Base-by-base conservation (phyloP, 2,888 invertebrate species). In the Priapulus caudatus region DNA sequence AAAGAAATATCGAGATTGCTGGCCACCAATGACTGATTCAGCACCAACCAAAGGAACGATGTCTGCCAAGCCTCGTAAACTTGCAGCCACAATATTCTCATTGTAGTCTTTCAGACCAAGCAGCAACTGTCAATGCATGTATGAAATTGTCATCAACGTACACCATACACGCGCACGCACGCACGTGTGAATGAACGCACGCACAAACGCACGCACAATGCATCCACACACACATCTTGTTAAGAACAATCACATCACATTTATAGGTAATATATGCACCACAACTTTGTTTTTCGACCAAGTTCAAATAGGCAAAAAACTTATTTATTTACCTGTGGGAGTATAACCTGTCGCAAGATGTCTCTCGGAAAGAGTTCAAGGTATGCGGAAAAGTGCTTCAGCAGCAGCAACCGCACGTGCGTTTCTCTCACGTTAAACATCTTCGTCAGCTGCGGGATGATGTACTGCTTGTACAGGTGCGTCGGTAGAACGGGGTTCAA, bases 81-180 rank as follows among this genome's bases (percentile, higher is more conserved):
- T 90, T 54, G 82, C 80, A 21, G 84, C 79, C 1, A 91, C 91
- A 55, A 92, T 73, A 51, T 77, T 77, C 67, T 91, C 87, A 70
- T 87, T 84, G 1, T 80, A 81, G 65, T 92, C 91, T 68, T 86
- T 84, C 60, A 92, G 83, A 2, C 90, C 91, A 24, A 88, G 78
- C 43, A 90, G 75, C 50, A 91, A 72, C 81, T 84, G 72, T 2
- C 55, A 54, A 10, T 44, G 2, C 2, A 18, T 47, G 3, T 4
- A 4, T 2, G 16, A 20, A 20, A 47, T 20, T 2, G 2, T 2
- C 4, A 2, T 2, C 47, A 23, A 2, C 19, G 5, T 20, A 16
- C 21, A 19, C 4, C 4, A 18, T 45, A 15, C 46, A 45, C 18
- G 10, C 46, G 18, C 10, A 18, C n/a, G 10, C 10, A 15, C n/a